Evolutionary conservation across 2,113 vertebrate genomes (phyloP).

Genomic region (Otolemur garnettii): DNA sequence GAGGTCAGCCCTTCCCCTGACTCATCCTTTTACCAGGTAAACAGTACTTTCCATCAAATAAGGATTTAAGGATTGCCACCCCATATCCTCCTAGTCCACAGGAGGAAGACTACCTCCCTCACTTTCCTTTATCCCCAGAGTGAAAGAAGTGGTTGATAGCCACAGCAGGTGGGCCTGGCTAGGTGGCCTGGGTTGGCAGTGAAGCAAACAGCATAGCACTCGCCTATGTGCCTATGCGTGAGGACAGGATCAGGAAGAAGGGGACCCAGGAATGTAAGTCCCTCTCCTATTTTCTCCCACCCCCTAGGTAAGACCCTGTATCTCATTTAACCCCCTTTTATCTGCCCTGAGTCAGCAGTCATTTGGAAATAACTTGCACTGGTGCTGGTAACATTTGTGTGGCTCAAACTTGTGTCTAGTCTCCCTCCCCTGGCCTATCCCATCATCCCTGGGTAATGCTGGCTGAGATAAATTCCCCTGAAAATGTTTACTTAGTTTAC

Average conservation of each 20-base stretch:
- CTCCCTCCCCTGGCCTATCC: background rate
- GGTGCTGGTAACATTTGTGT: background rate
- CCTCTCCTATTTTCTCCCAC: background rate
- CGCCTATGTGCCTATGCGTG: background rate
- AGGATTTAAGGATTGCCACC: background rate
- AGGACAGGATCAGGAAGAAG: background rate
- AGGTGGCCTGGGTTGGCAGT: background rate
- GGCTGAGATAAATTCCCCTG: background rate
- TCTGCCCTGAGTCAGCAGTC: background rate
- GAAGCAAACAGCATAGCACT: background rate
- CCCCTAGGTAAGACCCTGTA: background rate
- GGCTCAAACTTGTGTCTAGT: background rate
- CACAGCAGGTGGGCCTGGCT: background rate
- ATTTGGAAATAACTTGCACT: background rate
- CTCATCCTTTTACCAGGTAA: background rate
- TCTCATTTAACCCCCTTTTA: background rate
- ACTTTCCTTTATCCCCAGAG: background rate
- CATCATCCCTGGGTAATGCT: background rate
- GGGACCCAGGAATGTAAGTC: background rate
- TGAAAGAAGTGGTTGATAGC: background rate
- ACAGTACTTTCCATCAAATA: background rate
- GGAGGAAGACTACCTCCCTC: background rate
- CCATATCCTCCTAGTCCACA: slow-evolving; percentile 28
- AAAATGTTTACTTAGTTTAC: background rate
- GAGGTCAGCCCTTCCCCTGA: background rate